Percentiles rank a stretch among this genome's conserved stretches.
Conservation (phyloP, 2,113 vertebrate genomes). For the Uria aalge region DNA sequence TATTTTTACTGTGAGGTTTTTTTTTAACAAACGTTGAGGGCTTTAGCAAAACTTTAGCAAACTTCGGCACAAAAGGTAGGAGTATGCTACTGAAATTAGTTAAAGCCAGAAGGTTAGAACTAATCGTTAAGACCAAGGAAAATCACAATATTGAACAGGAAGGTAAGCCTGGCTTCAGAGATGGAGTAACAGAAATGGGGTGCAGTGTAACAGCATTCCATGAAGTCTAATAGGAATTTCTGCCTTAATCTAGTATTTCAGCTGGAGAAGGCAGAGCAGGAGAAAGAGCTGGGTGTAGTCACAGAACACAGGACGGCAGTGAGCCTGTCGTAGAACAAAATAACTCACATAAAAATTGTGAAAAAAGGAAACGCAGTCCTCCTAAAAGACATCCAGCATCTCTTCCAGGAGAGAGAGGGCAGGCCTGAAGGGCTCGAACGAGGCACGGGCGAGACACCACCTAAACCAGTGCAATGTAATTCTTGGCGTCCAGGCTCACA, state of each 20-base stretch:
- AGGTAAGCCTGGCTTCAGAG: background rate
- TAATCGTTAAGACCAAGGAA: background rate
- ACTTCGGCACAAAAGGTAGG: background rate
- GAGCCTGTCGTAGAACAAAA: background rate
- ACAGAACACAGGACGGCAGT: background rate
- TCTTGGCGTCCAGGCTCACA: background rate
- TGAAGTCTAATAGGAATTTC: background rate
- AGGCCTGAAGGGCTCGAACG: background rate
- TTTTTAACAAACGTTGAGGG: background rate
- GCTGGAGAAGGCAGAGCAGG: background rate
- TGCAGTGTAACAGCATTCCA: background rate
- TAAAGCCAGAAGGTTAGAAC: background rate
- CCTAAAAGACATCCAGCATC: background rate
- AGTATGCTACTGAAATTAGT: background rate
- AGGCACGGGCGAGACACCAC: background rate
- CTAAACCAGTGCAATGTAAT: background rate
- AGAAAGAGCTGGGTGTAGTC: background rate
- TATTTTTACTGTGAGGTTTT: background rate
- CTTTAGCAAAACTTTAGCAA: background rate
- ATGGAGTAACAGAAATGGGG: background rate
- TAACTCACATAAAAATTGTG: background rate
- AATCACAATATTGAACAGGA: background rate
- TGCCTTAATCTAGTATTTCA: background rate
- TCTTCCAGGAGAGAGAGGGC: background rate
- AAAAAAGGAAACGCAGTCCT: background rate